A percentile compares a stretch with the other conserved stretches of the same genome.
phyloP scores from a whole-genome alignment of 2,797 vertebrate genomes.

The Chiloscyllium punctatum region DNA sequence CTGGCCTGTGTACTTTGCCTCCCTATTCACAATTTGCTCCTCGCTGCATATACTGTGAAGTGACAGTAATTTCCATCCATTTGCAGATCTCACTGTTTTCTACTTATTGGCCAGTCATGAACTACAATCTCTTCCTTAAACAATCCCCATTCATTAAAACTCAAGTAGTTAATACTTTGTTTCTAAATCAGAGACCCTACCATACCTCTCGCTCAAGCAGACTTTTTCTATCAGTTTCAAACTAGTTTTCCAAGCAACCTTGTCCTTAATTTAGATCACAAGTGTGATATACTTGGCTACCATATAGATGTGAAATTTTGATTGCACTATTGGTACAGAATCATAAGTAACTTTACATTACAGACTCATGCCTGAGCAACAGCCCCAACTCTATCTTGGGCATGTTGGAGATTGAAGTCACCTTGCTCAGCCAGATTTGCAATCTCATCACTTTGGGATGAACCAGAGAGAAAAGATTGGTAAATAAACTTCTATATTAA shows the following conservation, averaged over 20 bases:
- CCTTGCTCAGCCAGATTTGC: not conserved
- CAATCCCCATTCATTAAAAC: not conserved
- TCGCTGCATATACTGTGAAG: not conserved
- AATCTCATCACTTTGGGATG: not conserved
- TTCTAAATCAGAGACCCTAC: too few species aligned
- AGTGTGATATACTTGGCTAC: not conserved
- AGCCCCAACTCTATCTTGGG: not conserved
- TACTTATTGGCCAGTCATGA: not conserved
- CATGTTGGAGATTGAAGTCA: not conserved
- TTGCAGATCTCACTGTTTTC: not conserved
- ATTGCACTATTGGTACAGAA: not conserved
- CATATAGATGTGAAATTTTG: not conserved
- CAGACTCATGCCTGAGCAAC: not conserved
- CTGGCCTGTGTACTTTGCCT: not conserved
- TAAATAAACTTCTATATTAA: not conserved
- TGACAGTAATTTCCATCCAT: not conserved
- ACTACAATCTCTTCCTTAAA: not conserved
- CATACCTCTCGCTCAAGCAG: not conserved
- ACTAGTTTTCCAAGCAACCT: not conserved
- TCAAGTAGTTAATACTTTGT: not conserved
- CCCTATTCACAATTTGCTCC: not conserved
- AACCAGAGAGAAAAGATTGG: not conserved
- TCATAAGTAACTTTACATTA: not conserved
- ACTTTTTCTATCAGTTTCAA: not conserved
- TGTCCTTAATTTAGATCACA: not conserved